Percentiles rank a stretch among this genome's conserved stretches.
phyloP scores from a whole-genome alignment of 1,140 invertebrate genomes.

The Tetranychus urticae region DNA sequence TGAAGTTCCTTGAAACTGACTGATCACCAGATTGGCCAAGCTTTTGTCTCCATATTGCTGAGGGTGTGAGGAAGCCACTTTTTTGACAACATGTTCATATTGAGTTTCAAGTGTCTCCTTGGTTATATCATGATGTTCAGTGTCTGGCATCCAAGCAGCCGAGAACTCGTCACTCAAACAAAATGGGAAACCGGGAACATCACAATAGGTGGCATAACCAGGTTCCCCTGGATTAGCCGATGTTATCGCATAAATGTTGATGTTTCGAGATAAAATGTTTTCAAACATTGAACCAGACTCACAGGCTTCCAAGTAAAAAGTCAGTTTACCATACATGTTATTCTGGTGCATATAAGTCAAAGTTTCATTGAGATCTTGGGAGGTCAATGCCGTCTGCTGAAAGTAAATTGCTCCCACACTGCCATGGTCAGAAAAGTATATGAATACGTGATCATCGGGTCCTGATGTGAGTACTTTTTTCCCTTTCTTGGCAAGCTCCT shows the following conservation, averaged over 20 bases:
- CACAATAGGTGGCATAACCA: slow-evolving; percentile 32
- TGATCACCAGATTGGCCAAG: slow-evolving; percentile 12
- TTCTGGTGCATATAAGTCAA: slow-evolving; percentile 23
- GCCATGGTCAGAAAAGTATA: slow-evolving; percentile 41
- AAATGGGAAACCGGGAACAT: slow-evolving; percentile 23
- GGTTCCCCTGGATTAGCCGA: slow-evolving; percentile 33
- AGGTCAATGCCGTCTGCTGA: slow-evolving; percentile 18
- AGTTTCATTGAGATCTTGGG: slow-evolving; percentile 20
- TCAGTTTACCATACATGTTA: slow-evolving; percentile 25
- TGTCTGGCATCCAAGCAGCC: slow-evolving; percentile 39
- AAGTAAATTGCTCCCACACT: slow-evolving; percentile 32
- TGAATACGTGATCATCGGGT: slow-evolving; percentile 33
- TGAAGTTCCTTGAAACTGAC: not conserved
- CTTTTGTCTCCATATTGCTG: slow-evolving; percentile 30
- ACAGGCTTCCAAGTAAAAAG: slow-evolving; percentile 39
- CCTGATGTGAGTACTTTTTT: slow-evolving; percentile 25
- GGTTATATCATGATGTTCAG: slow-evolving; percentile 9
- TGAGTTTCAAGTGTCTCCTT: slow-evolving; percentile 30
- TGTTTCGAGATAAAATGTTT: slow-evolving; percentile 27
- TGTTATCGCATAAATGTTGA: slow-evolving; percentile 36
- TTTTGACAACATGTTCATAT: slow-evolving; percentile 28
- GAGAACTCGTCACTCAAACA: slow-evolving; percentile 35
- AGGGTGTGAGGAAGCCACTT: slow-evolving; percentile 34
- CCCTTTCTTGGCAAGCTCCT: slow-evolving; percentile 7
- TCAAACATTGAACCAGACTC: slow-evolving; percentile 42